Evolutionary conservation across 2,113 vertebrate genomes (phyloP).

Genomic region (Galemys pyrenaicus): DNA sequence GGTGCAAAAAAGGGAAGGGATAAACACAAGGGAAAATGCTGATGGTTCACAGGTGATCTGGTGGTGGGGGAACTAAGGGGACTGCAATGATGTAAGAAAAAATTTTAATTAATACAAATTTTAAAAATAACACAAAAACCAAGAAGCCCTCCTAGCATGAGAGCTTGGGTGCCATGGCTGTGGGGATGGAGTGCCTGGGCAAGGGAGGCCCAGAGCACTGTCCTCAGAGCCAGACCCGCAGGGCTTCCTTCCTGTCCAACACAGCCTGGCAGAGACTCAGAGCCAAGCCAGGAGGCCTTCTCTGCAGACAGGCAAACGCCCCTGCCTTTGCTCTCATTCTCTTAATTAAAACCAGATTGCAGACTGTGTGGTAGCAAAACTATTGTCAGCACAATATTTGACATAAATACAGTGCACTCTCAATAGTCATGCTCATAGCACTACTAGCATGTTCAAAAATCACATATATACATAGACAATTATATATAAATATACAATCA

Average conservation of each 20-base stretch:
- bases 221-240: not conserved
- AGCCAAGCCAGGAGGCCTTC: accelerated
- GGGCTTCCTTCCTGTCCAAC: not conserved
- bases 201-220: not conserved
- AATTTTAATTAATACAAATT: no score
- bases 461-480: not conserved
- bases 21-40: no score
- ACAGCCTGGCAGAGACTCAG: not conserved
- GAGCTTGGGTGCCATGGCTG: not conserved
- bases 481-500: no score
- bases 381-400: not conserved
- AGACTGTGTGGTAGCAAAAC: not conserved
- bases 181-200: not conserved
- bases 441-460: not conserved
- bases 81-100: no score
- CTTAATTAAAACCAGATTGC: not conserved
- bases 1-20: no score
- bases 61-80: no score
- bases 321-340: not conserved
- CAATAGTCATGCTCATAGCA: not conserved
- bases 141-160: not conserved
- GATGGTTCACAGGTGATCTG: no score
- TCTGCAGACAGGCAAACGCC: not conserved
- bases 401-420: not conserved
- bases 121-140: no score